Evolutionary conservation across 1,140 invertebrate species (phyloP).

Genomic region (Berghia stephanieae): DNA sequence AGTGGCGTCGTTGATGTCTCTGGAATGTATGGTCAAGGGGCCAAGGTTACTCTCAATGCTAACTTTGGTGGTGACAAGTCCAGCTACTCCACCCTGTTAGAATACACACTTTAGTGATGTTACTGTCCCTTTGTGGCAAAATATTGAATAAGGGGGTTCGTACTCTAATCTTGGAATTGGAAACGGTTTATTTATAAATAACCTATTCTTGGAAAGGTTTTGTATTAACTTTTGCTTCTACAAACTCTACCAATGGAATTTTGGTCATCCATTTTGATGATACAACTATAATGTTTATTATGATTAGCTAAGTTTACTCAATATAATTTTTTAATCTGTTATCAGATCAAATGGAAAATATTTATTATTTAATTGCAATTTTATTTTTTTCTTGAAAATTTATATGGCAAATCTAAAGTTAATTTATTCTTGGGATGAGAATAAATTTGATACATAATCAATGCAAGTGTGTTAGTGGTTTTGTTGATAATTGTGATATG

Average conservation of each 20-base stretch:
- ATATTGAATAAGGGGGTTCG: not conserved
- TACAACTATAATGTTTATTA: too few species aligned
- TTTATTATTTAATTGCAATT: too few species aligned
- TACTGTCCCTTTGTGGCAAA: not conserved
- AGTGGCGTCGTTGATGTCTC: constrained; percentile 50
- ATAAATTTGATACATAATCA: too few species aligned
- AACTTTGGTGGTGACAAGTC: constrained; percentile 61
- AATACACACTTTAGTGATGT: constrained; percentile 60
- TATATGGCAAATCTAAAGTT: too few species aligned
- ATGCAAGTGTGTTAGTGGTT: too few species aligned
- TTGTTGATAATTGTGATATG: too few species aligned
- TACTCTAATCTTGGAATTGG: not conserved
- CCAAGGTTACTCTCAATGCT: constrained; percentile 60
- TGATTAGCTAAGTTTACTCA: too few species aligned
- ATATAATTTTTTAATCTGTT: too few species aligned
- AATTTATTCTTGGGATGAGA: too few species aligned
- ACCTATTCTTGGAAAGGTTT: not conserved
- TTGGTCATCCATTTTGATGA: too few species aligned
- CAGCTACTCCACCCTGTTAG: constrained; percentile 63
- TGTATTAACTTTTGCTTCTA: not conserved
- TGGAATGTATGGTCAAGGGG: constrained; percentile 45
- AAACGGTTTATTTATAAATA: not conserved
- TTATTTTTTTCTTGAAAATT: too few species aligned
- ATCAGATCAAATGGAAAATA: too few species aligned
- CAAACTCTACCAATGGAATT: not conserved